phyloP scores from a whole-genome alignment of 2,888 invertebrate genomes.

The Drosophila flavopinicola region DNA sequence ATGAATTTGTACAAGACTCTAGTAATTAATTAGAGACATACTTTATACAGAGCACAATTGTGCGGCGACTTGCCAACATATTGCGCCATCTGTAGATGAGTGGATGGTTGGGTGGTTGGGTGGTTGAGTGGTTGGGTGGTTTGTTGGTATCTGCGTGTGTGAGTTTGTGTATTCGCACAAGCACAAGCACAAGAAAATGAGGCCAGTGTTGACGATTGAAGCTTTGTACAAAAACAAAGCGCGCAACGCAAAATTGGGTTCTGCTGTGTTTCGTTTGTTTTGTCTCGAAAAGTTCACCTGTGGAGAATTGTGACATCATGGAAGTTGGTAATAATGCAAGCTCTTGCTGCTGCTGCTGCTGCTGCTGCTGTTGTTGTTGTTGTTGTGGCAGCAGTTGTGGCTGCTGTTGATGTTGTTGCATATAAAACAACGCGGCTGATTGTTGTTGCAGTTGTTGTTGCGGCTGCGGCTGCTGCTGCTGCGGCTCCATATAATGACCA shows the following conservation, averaged over 20 bases:
- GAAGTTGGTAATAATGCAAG: conserved; percentile 37
- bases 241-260: conserved; percentile 41
- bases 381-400: conserved; percentile 53
- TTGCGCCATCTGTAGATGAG: conserved; percentile 3
- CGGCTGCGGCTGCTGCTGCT: conserved; percentile 30
- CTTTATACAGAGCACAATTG: conserved; percentile 5
- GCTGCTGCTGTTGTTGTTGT: conserved; percentile 47
- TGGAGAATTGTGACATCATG: conserved; percentile 47
- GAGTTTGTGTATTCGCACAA: conserved; percentile 36
- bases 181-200: conserved; percentile 60
- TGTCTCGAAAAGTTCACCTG: conserved; percentile 54
- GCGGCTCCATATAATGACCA: conserved; percentile 49
- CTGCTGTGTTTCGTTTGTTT: conserved; percentile 20
- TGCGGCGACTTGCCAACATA: background rate
- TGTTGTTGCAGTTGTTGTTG: conserved; percentile 48
- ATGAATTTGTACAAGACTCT: conserved; percentile 12
- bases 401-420: conserved; percentile 58
- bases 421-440: conserved; percentile 45
- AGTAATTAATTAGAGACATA: conserved; percentile 2
- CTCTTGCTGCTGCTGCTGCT: conserved; percentile 39
- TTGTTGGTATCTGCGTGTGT: too few species aligned
- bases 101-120: conserved; percentile 1
- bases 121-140: background rate
- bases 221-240: conserved; percentile 75
- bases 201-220: conserved; percentile 42